A percentile compares a stretch with the other conserved stretches of the same genome.
Evolutionary conservation across 2,888 invertebrate species (phyloP).

Genomic region (Erynnis tages): DNA sequence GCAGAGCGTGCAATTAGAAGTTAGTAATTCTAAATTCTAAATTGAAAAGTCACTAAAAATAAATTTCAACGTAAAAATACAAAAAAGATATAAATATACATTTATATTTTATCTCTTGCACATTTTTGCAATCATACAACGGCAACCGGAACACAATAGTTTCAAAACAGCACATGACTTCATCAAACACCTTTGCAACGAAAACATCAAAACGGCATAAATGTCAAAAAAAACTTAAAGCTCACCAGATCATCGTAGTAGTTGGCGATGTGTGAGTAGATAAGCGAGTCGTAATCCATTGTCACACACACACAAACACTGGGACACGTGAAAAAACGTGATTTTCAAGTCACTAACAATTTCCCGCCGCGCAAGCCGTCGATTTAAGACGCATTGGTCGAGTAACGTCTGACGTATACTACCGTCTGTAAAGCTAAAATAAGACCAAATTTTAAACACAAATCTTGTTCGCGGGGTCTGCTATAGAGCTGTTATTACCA

Average conservation of each 20-base stretch:
- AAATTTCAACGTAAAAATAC: no score
- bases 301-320: conserved; percentile 35
- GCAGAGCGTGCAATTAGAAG: no score
- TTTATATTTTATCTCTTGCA: no score
- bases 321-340: background rate
- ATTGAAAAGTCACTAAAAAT: no score
- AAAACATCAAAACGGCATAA: no score
- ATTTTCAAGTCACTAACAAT: conserved; percentile 41
- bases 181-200: no score
- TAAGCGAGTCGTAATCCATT: conserved; percentile 85
- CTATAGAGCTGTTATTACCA: conserved; percentile 62
- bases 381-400: conserved; percentile 78
- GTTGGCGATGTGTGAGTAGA: conserved; percentile 83
- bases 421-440: conserved; percentile 81
- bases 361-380: conserved; percentile 51
- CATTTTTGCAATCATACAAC: no score
- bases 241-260: conserved; percentile 84
- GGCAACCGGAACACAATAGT: no score
- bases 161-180: no score
- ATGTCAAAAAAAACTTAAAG: conserved; percentile 29
- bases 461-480: conserved; percentile 66
- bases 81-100: no score
- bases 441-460: conserved; percentile 82
- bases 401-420: conserved; percentile 74
- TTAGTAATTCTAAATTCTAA: no score